Percentiles rank a stretch among this genome's conserved stretches.
Conservation (phyloP, 2,888 invertebrate species). For the Asteroscopus sphinx region DNA sequence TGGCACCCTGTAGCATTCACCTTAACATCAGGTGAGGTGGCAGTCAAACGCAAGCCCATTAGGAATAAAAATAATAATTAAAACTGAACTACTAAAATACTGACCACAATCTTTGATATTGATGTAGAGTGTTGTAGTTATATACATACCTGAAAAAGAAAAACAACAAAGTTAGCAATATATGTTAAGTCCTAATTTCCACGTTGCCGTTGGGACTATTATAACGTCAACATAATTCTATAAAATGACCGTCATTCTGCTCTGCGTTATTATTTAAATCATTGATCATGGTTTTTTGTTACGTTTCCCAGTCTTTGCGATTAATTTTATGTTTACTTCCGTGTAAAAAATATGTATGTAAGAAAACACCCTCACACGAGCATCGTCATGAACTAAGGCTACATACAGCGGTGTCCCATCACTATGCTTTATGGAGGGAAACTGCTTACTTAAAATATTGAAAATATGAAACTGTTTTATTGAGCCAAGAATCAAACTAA, state of each 20-base stretch:
- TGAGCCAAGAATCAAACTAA: too few species aligned
- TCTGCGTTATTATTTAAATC: not conserved
- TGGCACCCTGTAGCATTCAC: too few species aligned
- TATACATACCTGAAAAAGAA: conserved; percentile 64
- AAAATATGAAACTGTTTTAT: too few species aligned
- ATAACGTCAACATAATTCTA: not conserved
- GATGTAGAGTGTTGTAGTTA: not conserved
- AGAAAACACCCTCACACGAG: not conserved
- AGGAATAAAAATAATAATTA: too few species aligned
- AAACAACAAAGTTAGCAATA: conserved; percentile 22
- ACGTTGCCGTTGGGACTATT: not conserved
- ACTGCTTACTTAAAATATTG: too few species aligned
- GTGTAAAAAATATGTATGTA: not conserved
- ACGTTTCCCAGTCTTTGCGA: not conserved
- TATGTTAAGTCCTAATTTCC: not conserved
- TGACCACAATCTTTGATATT: conserved; percentile 12
- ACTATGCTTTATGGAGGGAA: too few species aligned
- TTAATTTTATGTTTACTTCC: not conserved
- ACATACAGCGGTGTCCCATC: too few species aligned
- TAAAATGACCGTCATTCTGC: conserved; percentile 17
- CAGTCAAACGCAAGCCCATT: too few species aligned
- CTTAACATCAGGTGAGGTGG: too few species aligned
- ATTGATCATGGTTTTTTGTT: not conserved
- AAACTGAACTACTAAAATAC: conserved; percentile 20
- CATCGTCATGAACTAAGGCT: not conserved